Conservation (phyloP, 2,888 invertebrate genomes). For the Sphecodes monilicornis region DNA sequence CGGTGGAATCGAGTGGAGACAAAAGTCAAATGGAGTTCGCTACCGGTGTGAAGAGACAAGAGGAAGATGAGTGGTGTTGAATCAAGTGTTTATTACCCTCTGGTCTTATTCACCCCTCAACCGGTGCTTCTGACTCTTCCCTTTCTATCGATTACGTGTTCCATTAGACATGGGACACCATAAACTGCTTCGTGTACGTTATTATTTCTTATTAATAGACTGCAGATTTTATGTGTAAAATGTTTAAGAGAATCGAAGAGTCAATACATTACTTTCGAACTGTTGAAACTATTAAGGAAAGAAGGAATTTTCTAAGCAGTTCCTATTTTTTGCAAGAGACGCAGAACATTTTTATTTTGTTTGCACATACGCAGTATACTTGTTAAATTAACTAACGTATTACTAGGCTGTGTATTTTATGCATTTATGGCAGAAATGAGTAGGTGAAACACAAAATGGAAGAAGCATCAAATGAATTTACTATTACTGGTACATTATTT, state of each 20-base stretch:
- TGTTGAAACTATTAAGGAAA: no score
- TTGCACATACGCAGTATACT: no score
- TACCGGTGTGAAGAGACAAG: slow-evolving; percentile 58
- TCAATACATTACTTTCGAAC: not conserved
- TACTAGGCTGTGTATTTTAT: no score
- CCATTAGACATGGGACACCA: not conserved
- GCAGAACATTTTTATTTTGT: not conserved
- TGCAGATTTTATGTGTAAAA: not conserved
- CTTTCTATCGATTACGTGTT: slow-evolving; percentile 17
- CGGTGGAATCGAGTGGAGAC: slow-evolving; percentile 81
- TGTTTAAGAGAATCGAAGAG: not conserved
- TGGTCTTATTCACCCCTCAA: slow-evolving; percentile 32
- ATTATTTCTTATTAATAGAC: not conserved
- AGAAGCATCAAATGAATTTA: no score
- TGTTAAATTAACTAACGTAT: no score
- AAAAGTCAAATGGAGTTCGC: slow-evolving; percentile 72
- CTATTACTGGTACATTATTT: no score
- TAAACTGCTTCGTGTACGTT: not conserved
- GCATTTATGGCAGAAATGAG: no score
- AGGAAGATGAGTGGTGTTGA: slow-evolving; percentile 62
- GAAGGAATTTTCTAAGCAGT: no score
- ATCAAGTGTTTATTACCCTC: slow-evolving; percentile 64
- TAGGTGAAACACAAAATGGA: no score
- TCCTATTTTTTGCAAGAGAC: not conserved
- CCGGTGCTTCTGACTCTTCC: slow-evolving; percentile 18